Conservation (phyloP, 1,140 invertebrate species). For the Dryas iulia region DNA sequence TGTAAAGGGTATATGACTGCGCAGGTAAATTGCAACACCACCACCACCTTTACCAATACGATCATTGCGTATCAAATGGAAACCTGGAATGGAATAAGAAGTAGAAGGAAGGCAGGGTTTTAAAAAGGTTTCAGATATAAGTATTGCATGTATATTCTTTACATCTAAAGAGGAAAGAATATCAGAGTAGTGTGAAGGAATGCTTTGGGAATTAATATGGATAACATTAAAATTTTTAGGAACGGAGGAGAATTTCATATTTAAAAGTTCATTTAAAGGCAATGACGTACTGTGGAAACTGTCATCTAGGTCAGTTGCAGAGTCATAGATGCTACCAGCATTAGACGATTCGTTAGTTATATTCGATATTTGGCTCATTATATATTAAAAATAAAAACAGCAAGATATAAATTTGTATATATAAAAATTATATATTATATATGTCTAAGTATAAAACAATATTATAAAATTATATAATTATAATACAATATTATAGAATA, state of each 20-base stretch:
- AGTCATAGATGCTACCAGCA: neutral
- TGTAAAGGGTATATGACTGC: no score
- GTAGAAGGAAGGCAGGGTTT: slow-evolving; percentile 11
- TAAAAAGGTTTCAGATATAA: slow-evolving; percentile 11
- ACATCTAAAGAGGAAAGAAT: neutral
- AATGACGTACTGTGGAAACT: neutral
- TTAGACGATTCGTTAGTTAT: neutral
- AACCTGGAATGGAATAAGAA: slow-evolving; percentile 13
- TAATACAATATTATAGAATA: no score
- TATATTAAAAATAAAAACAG: no score
- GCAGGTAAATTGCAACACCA: neutral
- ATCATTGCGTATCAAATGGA: slow-evolving; percentile 18
- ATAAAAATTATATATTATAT: no score
- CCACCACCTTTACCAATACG: slow-evolving; percentile 9
- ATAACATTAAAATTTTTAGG: neutral
- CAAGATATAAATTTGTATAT: no score
- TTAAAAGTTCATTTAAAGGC: neutral
- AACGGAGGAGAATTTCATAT: neutral
- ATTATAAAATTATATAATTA: no score
- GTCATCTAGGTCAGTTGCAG: neutral
- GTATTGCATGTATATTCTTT: slow-evolving; percentile 14
- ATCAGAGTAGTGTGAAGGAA: neutral
- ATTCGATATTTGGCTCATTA: no score
- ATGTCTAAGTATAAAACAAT: no score
- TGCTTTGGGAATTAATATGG: neutral